phyloP scores from a whole-genome alignment of 2,888 invertebrate species.

The Limnephilus rhombicus region DNA sequence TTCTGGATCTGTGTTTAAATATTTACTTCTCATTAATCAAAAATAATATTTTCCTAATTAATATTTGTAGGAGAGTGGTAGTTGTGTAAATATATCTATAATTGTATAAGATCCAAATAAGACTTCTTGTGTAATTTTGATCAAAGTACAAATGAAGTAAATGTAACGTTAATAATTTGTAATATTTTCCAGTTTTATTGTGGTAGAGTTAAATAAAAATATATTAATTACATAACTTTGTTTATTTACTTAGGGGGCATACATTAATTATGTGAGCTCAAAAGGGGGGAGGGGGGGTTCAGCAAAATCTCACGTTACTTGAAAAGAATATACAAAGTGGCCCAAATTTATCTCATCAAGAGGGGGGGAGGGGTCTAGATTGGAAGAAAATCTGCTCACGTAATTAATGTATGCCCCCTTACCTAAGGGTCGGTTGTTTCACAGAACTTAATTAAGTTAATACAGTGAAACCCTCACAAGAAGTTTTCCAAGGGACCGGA shows the following conservation, averaged over 20 bases:
- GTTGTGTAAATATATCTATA: constrained; percentile 24
- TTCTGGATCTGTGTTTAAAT: constrained; percentile 30
- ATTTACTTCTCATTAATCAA: constrained; percentile 36
- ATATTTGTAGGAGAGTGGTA: not conserved
- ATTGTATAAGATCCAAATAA: constrained; percentile 36
- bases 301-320: too few relatives aligned
- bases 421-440: not conserved
- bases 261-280: too few relatives aligned
- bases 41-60: constrained; percentile 30
- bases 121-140: constrained; percentile 34
- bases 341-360: too few relatives aligned
- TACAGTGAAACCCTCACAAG: too few relatives aligned
- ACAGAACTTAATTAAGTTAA: too few relatives aligned
- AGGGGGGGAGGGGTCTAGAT: too few relatives aligned
- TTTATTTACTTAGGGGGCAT: not conserved
- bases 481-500: too few relatives aligned
- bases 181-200: constrained; percentile 38
- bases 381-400: too few relatives aligned
- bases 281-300: too few relatives aligned
- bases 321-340: too few relatives aligned
- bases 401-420: too few relatives aligned
- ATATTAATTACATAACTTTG: not conserved
- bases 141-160: constrained; percentile 46
- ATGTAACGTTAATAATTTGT: constrained; percentile 12
- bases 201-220: constrained; percentile 30